A percentile compares a stretch with the other conserved stretches of the same genome.
Evolutionary conservation across 2,888 invertebrate species (phyloP).

Genomic region (Pyrocoelia pectoralis): DNA sequence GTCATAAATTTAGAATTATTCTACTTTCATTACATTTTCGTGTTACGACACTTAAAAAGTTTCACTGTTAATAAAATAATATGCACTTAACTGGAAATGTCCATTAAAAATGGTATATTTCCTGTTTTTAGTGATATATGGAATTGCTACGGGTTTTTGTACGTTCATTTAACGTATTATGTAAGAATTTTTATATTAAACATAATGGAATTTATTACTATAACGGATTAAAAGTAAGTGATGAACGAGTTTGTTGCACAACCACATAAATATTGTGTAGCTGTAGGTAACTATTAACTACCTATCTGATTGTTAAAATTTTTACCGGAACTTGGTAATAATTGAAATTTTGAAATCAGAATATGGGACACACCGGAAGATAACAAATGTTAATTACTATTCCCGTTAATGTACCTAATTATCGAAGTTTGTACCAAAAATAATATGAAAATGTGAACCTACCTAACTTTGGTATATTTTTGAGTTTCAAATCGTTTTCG

Average conservation of each 20-base stretch:
- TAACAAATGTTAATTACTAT: no score
- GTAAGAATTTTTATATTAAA: constrained; percentile 4
- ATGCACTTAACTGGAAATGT: constrained; percentile 2
- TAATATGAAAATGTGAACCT: no score
- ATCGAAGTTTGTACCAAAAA: no score
- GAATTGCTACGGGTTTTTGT: constrained; percentile 3
- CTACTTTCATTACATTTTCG: constrained; percentile 9
- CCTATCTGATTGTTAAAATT: no score
- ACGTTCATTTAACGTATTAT: neutral
- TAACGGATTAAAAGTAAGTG: neutral
- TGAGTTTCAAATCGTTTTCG: no score
- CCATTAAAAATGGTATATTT: constrained; percentile 2
- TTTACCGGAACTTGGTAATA: no score
- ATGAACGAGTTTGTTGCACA: constrained; percentile 1
- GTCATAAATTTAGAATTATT: constrained; percentile 4
- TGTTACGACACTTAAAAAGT: constrained; percentile 5
- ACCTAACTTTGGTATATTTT: no score
- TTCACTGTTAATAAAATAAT: constrained; percentile 5
- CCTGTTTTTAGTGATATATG: constrained; percentile 11
- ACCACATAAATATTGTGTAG: neutral
- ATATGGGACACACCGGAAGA: no score
- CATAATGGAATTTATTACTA: neutral
- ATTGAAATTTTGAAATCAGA: no score
- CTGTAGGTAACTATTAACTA: no score
- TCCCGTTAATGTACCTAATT: no score